These are phyloP conservation scores for Corydoras sp. DNA, from an alignment of 2,113 vertebrate genomes.

Conservation along the genomic window DNA sequence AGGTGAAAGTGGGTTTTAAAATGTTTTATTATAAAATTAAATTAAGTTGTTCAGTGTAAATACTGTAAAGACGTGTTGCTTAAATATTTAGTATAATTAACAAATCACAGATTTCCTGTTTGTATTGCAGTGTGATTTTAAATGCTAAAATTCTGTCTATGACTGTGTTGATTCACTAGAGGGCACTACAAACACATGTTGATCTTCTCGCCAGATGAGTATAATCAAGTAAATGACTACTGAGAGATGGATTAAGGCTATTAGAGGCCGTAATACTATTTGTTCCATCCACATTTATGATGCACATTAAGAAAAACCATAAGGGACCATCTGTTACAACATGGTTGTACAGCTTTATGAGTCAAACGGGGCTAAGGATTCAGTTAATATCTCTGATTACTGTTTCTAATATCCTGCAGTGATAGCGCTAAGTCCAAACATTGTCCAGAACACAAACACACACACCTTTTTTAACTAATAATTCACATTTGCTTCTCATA, in stretches of 20 bases:
- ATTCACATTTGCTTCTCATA: constrained; percentile 13
- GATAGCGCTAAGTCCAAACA: constrained; percentile 1
- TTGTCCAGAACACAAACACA: not conserved
- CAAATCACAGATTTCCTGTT: too few species aligned
- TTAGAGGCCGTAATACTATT: constrained; percentile 30
- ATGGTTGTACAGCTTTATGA: constrained; percentile 35
- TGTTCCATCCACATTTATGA: constrained; percentile 38
- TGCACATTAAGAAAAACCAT: constrained; percentile 34
- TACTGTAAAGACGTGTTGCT: too few species aligned
- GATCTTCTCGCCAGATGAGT: not conserved
- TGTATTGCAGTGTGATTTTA: too few species aligned
- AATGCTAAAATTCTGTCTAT: too few species aligned
- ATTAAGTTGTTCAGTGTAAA: too few species aligned
- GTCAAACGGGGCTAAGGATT: constrained; percentile 24
- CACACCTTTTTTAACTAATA: not conserved
- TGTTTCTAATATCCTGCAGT: constrained; percentile 22
- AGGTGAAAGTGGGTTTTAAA: too few species aligned
- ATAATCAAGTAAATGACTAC: constrained; percentile 18
- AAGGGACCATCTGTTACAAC: constrained; percentile 36
- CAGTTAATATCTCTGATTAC: constrained; percentile 37
- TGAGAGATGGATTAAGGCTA: constrained; percentile 22
- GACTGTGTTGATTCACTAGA: not conserved
- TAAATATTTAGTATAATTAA: too few species aligned
- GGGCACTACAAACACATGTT: not conserved
- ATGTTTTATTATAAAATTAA: too few species aligned